Evolutionary conservation across 2,113 vertebrate species (phyloP).

Genomic region (Psephotus haematonotus): DNA sequence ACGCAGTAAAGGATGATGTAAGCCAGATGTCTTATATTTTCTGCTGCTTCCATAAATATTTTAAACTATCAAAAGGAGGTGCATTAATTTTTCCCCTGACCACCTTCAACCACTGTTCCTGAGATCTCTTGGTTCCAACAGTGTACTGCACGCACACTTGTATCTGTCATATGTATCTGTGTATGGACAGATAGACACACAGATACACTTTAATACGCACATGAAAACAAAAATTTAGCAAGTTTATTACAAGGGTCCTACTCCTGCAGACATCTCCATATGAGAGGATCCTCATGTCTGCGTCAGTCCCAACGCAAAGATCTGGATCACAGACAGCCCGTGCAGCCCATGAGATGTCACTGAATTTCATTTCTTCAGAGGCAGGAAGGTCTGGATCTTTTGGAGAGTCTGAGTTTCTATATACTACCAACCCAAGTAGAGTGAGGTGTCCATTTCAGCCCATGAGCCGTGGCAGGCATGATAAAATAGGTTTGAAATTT

Average conservation of each 20-base stretch:
- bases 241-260: not conserved
- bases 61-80: not conserved
- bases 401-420: not conserved
- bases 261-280: not conserved
- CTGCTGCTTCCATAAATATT: not conserved
- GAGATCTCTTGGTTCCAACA: not conserved
- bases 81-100: not conserved
- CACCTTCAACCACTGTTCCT: not conserved
- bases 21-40: not conserved
- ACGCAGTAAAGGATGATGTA: not conserved
- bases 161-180: not conserved
- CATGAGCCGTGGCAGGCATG: not conserved
- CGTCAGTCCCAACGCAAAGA: not conserved
- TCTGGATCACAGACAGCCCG: not conserved
- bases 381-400: not conserved
- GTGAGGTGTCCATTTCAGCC: not conserved
- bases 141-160: rapidly evolving
- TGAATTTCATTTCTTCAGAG: not conserved
- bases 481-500: not conserved
- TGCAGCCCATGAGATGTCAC: not conserved
- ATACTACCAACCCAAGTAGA: not conserved
- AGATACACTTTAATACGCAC: not conserved
- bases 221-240: not conserved
- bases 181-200: not conserved
- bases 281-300: not conserved